phyloP scores from a whole-genome alignment of 2,888 invertebrate species.

The Steinernema scapterisci region DNA sequence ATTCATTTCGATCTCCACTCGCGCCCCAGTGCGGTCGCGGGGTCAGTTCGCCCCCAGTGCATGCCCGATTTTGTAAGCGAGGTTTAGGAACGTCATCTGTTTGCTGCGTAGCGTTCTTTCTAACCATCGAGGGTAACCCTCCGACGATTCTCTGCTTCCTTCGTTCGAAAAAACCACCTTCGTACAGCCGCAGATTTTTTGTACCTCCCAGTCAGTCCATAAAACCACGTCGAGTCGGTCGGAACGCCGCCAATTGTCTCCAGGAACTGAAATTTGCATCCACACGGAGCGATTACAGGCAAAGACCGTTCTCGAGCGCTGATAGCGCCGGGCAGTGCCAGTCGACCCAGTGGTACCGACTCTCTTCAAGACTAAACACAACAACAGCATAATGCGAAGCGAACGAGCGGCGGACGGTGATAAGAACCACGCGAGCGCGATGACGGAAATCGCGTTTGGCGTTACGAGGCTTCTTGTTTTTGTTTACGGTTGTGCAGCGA shows the following conservation, averaged over 20 bases:
- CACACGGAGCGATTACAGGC: background rate
- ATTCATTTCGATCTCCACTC: no score
- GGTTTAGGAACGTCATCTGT: no score
- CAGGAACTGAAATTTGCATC: slow-evolving; percentile 1
- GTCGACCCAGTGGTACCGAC: background rate
- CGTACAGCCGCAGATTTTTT: background rate
- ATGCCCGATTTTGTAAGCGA: no score
- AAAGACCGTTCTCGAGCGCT: background rate
- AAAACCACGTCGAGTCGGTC: background rate
- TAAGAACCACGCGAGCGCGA: slow-evolving; percentile 9
- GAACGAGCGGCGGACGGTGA: background rate
- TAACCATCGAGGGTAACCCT: no score
- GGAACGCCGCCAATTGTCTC: slow-evolving; percentile 4
- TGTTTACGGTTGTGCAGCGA: background rate
- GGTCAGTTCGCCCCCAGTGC: no score
- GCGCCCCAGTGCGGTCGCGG: no score
- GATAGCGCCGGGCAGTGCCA: slow-evolving; percentile 11
- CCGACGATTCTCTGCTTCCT: no score
- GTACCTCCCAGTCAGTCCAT: background rate
- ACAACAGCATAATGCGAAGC: slow-evolving; percentile 7
- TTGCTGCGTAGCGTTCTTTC: no score
- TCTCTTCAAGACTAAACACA: slow-evolving; percentile 27
- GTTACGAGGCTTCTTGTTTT: background rate
- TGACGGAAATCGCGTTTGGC: background rate
- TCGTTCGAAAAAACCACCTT: no score